These are phyloP conservation scores for Papilio machaon DNA, from an alignment of 1,140 invertebrate genomes.

Conservation along the genomic window DNA sequence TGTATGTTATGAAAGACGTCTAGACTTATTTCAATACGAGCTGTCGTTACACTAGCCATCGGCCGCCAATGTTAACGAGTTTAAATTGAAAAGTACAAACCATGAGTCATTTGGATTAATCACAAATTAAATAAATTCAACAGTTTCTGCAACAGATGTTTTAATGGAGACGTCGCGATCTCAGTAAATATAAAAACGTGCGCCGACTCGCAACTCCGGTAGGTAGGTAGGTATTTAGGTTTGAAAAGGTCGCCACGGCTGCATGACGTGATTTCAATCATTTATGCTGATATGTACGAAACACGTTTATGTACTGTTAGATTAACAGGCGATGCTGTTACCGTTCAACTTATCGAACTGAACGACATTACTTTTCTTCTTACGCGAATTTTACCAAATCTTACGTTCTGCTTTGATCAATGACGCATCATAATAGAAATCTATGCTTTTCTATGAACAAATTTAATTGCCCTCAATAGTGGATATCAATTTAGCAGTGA, in stretches of 20 bases:
- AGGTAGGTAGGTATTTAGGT: slow-evolving; percentile 1
- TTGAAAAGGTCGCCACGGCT: slow-evolving; percentile 4
- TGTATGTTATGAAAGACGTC: neutral
- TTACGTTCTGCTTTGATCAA: neutral
- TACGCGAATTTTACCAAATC: slow-evolving; percentile 4
- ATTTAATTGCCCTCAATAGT: neutral
- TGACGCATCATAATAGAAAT: slow-evolving; percentile 10
- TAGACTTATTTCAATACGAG: neutral
- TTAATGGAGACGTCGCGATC: slow-evolving; percentile 4
- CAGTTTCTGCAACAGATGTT: slow-evolving; percentile 41
- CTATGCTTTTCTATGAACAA: neutral
- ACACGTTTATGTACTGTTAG: slow-evolving; percentile 26
- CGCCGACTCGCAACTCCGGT: neutral
- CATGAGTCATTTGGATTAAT: slow-evolving; percentile 43
- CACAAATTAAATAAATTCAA: slow-evolving; percentile 29
- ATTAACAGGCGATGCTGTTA: slow-evolving; percentile 1
- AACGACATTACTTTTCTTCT: neutral
- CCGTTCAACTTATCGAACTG: neutral
- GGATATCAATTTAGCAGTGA: slow-evolving; percentile 15
- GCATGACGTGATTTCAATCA: slow-evolving; percentile 22
- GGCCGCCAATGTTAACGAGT: neutral
- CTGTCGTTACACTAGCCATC: neutral
- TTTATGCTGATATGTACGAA: slow-evolving; percentile 12
- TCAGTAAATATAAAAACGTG: slow-evolving; percentile 10
- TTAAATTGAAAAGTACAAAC: slow-evolving; percentile 4